Percentiles rank a stretch among this genome's conserved stretches.
These are phyloP conservation scores for Lydus trimaculatus DNA, from an alignment of 2,888 invertebrate species.

Conservation along the genomic window DNA sequence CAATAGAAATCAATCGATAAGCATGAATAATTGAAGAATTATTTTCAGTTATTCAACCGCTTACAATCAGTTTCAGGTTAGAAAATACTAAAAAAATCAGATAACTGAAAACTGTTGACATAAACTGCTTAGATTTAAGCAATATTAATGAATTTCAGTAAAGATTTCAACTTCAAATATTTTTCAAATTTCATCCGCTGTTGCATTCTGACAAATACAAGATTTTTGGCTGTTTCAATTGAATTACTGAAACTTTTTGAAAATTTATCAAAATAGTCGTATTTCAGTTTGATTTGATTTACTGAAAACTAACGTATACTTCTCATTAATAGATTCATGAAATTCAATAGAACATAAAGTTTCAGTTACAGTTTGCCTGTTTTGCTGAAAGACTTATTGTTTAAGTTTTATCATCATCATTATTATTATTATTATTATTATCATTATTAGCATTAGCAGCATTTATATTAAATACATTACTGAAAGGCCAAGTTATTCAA, in stretches of 20 bases:
- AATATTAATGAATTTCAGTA: no score
- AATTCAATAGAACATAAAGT: neutral
- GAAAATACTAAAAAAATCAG: neutral
- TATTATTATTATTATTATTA: neutral
- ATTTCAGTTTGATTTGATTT: neutral
- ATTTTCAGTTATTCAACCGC: neutral
- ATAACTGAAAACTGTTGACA: no score
- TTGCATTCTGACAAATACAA: neutral
- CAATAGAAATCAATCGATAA: neutral
- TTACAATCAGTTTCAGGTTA: neutral
- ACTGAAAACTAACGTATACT: neutral
- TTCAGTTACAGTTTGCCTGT: neutral
- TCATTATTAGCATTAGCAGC: neutral
- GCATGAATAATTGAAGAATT: neutral
- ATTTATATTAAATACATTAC: neutral
- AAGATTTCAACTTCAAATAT: no score
- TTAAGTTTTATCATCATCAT: neutral
- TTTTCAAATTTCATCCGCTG: neutral
- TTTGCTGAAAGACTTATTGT: neutral
- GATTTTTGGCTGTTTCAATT: neutral
- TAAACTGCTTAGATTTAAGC: no score
- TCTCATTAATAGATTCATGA: neutral
- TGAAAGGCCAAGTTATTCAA: neutral
- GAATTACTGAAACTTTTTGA: neutral
- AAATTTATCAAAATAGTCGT: neutral